These are phyloP conservation scores for Ophion ventricosus DNA, from an alignment of 2,888 invertebrate genomes.

Conservation along the genomic window DNA sequence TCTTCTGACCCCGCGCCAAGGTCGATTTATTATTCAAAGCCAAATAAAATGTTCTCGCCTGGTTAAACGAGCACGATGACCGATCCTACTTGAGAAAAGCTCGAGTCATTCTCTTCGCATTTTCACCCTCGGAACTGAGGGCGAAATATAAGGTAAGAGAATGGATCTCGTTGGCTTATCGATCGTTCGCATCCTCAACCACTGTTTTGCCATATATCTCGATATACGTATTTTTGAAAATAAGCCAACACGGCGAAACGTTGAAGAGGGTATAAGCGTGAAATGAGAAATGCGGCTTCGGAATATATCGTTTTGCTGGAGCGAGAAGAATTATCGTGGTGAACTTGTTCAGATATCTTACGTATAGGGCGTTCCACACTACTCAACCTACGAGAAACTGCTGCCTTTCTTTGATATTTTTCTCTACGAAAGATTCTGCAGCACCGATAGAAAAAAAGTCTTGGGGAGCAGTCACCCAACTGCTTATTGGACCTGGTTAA, in stretches of 20 bases:
- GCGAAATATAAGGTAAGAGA: neutral
- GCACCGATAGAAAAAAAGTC: too few species aligned
- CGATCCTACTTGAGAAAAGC: neutral
- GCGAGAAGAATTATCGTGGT: constrained; percentile 32
- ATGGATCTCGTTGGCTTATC: constrained; percentile 24
- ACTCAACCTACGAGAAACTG: neutral
- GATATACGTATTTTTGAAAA: constrained; percentile 28
- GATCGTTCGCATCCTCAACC: constrained; percentile 19
- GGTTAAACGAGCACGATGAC: too few species aligned
- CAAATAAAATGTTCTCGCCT: too few species aligned
- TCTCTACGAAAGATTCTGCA: neutral
- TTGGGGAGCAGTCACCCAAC: neutral
- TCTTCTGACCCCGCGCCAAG: neutral
- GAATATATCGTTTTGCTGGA: constrained; percentile 21
- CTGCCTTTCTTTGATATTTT: neutral
- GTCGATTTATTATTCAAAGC: too few species aligned
- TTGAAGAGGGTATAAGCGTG: constrained; percentile 22
- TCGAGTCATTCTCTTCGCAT: neutral
- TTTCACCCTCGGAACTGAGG: neutral
- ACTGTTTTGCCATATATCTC: neutral
- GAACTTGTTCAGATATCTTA: neutral
- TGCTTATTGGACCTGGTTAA: neutral
- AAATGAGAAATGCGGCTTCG: constrained; percentile 43
- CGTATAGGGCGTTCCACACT: neutral
- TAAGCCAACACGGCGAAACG: neutral